phyloP scores from a whole-genome alignment of 2,113 vertebrate species.

The Amphilophus citrinellus region DNA sequence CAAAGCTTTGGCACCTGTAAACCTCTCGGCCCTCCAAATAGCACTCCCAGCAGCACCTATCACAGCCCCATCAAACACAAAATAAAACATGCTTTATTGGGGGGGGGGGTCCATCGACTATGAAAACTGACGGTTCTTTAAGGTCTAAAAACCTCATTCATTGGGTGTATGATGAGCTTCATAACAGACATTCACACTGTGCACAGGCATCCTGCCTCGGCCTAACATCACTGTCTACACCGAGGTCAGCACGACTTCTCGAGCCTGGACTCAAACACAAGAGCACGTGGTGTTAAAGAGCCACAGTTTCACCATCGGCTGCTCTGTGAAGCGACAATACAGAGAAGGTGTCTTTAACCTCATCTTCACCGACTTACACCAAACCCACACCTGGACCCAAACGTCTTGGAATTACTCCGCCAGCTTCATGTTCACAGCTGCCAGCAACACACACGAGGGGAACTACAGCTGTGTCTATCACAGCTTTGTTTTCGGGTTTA shows the following conservation, averaged over 20 bases:
- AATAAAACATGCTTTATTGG: neutral
- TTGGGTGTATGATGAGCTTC: accelerated
- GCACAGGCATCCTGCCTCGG: neutral
- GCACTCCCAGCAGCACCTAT: too few relatives aligned
- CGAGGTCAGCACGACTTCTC: neutral
- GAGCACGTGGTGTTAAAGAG: neutral
- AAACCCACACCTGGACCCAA: neutral
- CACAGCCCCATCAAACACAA: neutral
- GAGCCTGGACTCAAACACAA: neutral
- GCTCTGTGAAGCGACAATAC: neutral
- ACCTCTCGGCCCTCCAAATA: too few relatives aligned
- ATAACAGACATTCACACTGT: too few relatives aligned
- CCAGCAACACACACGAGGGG: neutral
- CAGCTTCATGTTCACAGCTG: neutral
- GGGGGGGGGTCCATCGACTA: too few relatives aligned
- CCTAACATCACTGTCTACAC: neutral
- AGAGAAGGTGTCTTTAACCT: accelerated
- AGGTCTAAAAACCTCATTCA: neutral
- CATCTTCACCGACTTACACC: accelerated
- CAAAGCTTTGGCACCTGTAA: too few relatives aligned
- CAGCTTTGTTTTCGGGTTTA: neutral
- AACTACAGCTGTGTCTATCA: neutral
- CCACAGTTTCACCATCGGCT: neutral
- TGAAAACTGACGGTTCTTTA: neutral
- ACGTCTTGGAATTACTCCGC: neutral